phyloP scores from a whole-genome alignment of 2,888 invertebrate species.

The Tenthredo livida region DNA sequence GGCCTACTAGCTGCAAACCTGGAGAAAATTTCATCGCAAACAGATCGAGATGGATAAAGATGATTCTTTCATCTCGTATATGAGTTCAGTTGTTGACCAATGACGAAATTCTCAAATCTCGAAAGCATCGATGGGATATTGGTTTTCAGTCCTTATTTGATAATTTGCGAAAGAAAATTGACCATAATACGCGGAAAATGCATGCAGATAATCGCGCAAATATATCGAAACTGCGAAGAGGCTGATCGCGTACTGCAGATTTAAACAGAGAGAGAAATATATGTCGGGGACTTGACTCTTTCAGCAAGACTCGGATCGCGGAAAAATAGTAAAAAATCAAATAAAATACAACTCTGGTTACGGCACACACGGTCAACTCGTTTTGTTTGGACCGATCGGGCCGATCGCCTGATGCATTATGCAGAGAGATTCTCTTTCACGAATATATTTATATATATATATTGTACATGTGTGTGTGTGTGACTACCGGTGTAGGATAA shows the following conservation, averaged over 20 bases:
- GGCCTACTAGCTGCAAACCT: not conserved
- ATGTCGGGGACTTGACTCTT: not conserved
- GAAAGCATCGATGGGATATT: not conserved
- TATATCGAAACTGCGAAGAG: not conserved
- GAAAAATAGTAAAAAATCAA: not conserved
- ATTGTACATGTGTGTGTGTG: not conserved
- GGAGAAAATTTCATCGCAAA: not conserved
- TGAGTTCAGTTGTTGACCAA: too few relatives aligned
- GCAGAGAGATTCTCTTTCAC: constrained; percentile 39
- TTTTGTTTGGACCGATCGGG: constrained; percentile 31
- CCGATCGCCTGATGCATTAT: constrained; percentile 54
- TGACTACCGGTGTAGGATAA: not conserved
- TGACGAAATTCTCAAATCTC: not conserved
- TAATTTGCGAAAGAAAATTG: not conserved
- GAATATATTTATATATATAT: not conserved
- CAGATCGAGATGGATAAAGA: not conserved
- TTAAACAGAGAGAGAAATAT: not conserved
- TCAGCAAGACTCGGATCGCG: not conserved
- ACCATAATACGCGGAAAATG: too few relatives aligned
- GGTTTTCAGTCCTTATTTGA: not conserved
- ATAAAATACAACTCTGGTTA: constrained; percentile 29
- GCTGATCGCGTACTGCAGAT: too few relatives aligned
- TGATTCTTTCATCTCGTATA: not conserved
- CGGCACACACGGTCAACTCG: constrained; percentile 45
- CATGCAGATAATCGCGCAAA: too few relatives aligned